Evolutionary conservation across 2,888 invertebrate species (phyloP), one percentile per base, ranked within the genome.

Genomic region (Calliphora vomitoria): DNA sequence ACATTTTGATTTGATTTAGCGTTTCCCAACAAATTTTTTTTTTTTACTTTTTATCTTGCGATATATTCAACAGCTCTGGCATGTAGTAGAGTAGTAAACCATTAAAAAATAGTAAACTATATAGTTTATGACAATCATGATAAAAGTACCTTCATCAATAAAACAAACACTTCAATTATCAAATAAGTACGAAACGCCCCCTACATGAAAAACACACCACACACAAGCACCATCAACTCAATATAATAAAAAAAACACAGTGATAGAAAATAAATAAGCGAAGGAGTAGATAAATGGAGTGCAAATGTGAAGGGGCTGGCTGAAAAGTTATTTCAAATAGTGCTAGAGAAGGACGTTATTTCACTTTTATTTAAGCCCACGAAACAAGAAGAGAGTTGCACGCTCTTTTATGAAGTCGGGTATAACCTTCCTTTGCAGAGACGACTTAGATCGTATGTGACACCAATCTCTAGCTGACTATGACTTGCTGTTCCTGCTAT

Each of bases 121-220:
- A 53, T 82, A 74, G 72, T 86, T 82, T 86, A 76, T 58, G 80
- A 76, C 86, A 81, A 83, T 81, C 72, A 72, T 62, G 58, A 20
- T 58, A 83, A 84, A 83, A 80, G 66, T 80, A 76, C 83, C 71
- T 75, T 86, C 74, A 83, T 86, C 69, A 86, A 75, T 80, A 83
- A 80, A 83, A 83, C 83, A 86, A 82, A 79, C 86, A 86, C 82
- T 87, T 76, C 80, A 87, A 87, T 83, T 83, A 83, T 76, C 75
- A 86, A 83, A 83, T 58, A 76, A 83, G 50, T 75, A 69, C 44
- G 68, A 68, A 75, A 80, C 64, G 66, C 68, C 75, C 68, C 2
- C 44, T 25, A 68, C 44, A 68, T 44, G 44, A 44, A 47, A 64
- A 66, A 20, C 15, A n/a, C 20, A 18, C 41, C 20, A 18, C 41